phyloP scores from a whole-genome alignment of 2,113 vertebrate genomes.

The Glaucidium brasilianum region DNA sequence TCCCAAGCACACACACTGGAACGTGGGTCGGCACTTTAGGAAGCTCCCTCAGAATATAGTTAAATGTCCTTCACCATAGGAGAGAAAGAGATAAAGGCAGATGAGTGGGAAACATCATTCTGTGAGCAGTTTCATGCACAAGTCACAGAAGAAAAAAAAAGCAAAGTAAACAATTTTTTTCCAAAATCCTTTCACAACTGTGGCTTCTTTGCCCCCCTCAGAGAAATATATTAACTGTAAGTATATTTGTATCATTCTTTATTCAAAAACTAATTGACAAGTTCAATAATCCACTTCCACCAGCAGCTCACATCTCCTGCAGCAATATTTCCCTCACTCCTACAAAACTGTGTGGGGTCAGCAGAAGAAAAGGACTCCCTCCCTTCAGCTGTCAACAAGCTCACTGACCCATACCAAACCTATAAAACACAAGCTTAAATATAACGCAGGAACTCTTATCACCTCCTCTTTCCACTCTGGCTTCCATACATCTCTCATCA shows the following conservation, averaged over 20 bases:
- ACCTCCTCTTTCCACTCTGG: not conserved
- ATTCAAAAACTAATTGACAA: not conserved
- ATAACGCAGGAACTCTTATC: not conserved
- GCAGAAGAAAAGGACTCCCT: not conserved
- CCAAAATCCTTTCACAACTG: not conserved
- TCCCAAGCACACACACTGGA: conserved; percentile 94
- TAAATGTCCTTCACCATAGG: conserved; percentile 85
- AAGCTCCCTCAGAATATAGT: conserved; percentile 92
- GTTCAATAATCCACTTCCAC: not conserved
- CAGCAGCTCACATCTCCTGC: not conserved
- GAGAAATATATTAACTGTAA: not conserved
- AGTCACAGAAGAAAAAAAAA: not conserved
- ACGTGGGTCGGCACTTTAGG: conserved; percentile 95
- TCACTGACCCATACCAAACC: not conserved
- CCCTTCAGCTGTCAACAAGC: not conserved
- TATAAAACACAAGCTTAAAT: not conserved
- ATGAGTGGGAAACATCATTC: not conserved
- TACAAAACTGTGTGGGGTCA: not conserved
- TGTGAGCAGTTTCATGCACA: not conserved
- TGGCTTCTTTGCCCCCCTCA: not conserved
- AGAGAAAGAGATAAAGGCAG: not conserved
- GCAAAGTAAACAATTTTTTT: not conserved
- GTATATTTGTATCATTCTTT: not conserved
- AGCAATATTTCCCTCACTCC: not conserved
- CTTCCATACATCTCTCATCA: not conserved